Percentiles rank a stretch among this genome's conserved stretches.
phyloP scores from a whole-genome alignment of 2,797 vertebrate species.

The Adelosebastes latens region DNA sequence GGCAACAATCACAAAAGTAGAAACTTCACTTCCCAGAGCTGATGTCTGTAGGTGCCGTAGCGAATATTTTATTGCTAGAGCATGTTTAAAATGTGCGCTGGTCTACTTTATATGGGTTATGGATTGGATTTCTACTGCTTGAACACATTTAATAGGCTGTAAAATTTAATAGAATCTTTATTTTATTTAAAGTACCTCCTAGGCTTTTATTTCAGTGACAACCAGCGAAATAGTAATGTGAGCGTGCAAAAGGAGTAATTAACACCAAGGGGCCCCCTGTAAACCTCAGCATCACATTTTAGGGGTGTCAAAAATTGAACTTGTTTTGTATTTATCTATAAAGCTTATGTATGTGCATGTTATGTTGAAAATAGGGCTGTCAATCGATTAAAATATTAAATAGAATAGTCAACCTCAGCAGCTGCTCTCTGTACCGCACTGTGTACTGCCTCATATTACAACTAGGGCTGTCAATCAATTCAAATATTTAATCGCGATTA shows the following conservation, averaged over 20 bases:
- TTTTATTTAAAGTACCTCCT: not conserved
- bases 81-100: not conserved
- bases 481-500: no score
- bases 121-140: not conserved
- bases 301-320: no score
- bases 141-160: not conserved
- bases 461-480: no score
- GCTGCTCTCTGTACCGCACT: no score
- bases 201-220: not conserved
- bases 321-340: not conserved
- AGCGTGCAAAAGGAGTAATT: not conserved
- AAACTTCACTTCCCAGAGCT: not conserved
- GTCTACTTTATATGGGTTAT: not conserved
- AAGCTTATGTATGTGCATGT: not conserved
- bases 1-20: not conserved
- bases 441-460: no score
- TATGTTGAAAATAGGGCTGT: not conserved
- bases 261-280: not conserved
- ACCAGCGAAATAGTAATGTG: not conserved
- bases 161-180: not conserved
- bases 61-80: conserved; percentile 29
- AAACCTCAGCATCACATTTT: not conserved
- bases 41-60: not conserved
- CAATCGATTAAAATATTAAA: no score
- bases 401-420: no score